These are phyloP conservation scores for Acanthococcus lagerstroemiae DNA, from an alignment of 2,888 invertebrate genomes.

Conservation along the genomic window DNA sequence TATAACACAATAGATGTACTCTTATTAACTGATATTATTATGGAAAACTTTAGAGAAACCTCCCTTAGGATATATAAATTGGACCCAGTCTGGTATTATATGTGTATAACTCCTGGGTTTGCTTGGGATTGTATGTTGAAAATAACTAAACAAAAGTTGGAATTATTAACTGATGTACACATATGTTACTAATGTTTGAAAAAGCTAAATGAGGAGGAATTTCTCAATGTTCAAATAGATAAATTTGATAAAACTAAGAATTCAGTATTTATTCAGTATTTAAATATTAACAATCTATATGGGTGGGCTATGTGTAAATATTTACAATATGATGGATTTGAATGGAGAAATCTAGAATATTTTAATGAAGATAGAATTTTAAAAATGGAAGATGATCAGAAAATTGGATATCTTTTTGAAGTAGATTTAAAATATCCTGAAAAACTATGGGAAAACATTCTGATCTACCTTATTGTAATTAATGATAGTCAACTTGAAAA, in stretches of 20 bases:
- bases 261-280: no score
- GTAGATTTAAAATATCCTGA: constrained; percentile 43
- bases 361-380: neutral
- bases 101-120: no score
- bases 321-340: constrained; percentile 38
- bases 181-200: neutral
- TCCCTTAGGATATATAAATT: neutral
- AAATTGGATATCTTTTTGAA: constrained; percentile 42
- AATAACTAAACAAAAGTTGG: neutral
- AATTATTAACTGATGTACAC: neutral
- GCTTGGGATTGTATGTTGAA: neutral
- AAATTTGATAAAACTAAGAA: no score
- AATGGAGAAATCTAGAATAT: constrained; percentile 36
- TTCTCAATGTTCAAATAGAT: neutral
- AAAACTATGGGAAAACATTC: no score
- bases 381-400: no score
- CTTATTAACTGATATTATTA: no score
- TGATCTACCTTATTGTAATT: no score
- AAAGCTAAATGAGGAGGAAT: neutral
- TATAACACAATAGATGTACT: no score
- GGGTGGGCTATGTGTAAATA: constrained; percentile 36
- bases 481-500: constrained; percentile 31
- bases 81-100: no score
- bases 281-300: no score
- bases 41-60: no score